These are phyloP conservation scores for Myopa tessellatipennis DNA, from an alignment of 2,888 invertebrate genomes.

Conservation along the genomic window DNA sequence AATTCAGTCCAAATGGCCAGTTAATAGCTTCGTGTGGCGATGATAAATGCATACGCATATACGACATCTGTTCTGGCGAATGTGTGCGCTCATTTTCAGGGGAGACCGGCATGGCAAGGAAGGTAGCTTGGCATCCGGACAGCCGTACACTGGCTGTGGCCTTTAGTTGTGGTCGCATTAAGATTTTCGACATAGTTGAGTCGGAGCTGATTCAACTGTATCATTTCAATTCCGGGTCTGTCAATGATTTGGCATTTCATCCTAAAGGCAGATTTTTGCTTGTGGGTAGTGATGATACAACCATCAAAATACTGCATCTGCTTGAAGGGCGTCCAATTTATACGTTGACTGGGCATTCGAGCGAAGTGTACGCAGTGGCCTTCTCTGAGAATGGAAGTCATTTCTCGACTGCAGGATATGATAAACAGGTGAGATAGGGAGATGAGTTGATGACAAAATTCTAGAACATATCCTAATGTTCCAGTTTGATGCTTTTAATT, in stretches of 20 bases:
- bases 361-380: slow-evolving; percentile 77
- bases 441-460: too few relatives aligned
- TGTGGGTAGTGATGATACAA: slow-evolving; percentile 83
- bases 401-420: slow-evolving; percentile 88
- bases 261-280: slow-evolving; percentile 87
- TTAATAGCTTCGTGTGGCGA: slow-evolving; percentile 87
- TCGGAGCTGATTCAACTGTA: slow-evolving; percentile 87
- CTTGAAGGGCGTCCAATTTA: slow-evolving; percentile 90
- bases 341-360: slow-evolving; percentile 84
- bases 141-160: slow-evolving; percentile 82
- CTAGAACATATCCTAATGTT: not conserved
- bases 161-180: slow-evolving; percentile 79
- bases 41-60: slow-evolving; percentile 84
- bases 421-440: slow-evolving; percentile 73
- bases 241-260: slow-evolving; percentile 84
- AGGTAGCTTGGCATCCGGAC: slow-evolving; percentile 83
- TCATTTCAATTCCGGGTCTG: slow-evolving; percentile 75
- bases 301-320: slow-evolving; percentile 86
- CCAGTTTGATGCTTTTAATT: slow-evolving; percentile 24
- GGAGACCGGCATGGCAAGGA: slow-evolving; percentile 70
- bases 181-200: slow-evolving; percentile 85
- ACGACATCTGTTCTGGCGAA: slow-evolving; percentile 78
- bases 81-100: slow-evolving; percentile 82
- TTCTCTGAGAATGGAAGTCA: slow-evolving; percentile 82
- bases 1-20: slow-evolving; percentile 82